These are phyloP conservation scores for Cephalopachus bancanus DNA, from an alignment of 2,797 vertebrate genomes.

Conservation along the genomic window DNA sequence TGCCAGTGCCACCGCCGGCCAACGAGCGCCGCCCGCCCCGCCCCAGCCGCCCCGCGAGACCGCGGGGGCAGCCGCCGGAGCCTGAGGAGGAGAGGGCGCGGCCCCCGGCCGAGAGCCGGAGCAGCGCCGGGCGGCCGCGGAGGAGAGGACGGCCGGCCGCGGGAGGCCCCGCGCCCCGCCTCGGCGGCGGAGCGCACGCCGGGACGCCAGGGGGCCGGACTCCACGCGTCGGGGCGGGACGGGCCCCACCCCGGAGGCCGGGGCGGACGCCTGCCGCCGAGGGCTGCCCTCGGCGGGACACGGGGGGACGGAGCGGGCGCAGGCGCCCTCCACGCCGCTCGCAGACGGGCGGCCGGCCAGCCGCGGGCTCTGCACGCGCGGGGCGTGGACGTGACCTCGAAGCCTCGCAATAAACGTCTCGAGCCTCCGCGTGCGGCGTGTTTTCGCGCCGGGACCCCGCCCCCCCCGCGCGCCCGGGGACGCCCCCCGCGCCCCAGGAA, in stretches of 20 bases:
- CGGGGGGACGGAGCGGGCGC: no score
- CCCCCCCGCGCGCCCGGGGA: no score
- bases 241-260: neutral
- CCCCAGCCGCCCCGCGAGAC: conserved; percentile 62
- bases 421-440: neutral
- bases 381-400: no score
- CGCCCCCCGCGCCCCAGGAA: conserved; percentile 45
- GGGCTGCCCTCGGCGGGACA: no score
- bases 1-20: no score
- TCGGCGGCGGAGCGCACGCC: no score
- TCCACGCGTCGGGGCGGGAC: neutral
- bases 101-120: conserved; percentile 23
- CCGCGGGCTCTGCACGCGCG: no score
- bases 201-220: no score
- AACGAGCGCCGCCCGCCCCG: conserved; percentile 60
- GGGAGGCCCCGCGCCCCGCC: no score
- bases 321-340: no score
- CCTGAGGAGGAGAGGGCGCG: conserved; percentile 49
- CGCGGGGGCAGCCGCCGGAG: conserved; percentile 50
- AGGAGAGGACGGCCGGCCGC: conserved; percentile 51
- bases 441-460: neutral
- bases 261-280: neutral
- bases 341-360: no score
- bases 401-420: conserved; percentile 86
- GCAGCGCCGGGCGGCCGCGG: neutral